Percentiles rank a stretch among this genome's conserved stretches.
Conservation (phyloP, 2,888 invertebrate genomes). For the Chorisops tibialis region DNA sequence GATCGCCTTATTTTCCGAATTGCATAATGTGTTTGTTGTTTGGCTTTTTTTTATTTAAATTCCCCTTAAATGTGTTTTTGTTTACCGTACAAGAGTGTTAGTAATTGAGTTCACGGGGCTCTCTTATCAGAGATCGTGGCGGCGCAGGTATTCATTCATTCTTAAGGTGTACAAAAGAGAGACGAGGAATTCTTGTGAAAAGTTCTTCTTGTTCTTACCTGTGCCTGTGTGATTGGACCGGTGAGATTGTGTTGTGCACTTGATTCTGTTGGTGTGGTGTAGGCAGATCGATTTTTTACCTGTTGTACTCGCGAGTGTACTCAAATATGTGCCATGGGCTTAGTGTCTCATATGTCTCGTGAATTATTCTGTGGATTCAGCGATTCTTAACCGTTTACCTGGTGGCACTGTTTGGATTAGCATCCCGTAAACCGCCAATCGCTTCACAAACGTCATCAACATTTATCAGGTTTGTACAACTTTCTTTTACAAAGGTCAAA, state of each 20-base stretch:
- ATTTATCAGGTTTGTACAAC: too few species aligned
- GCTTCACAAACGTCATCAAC: too few species aligned
- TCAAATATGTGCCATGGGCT: too few species aligned
- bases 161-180: too few species aligned
- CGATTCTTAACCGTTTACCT: constrained; percentile 9
- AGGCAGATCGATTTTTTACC: background rate
- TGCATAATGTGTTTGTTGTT: background rate
- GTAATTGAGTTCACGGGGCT: background rate
- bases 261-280: constrained; percentile 7
- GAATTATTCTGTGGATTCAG: constrained; percentile 7
- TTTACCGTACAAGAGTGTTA: constrained; percentile 13
- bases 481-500: too few species aligned
- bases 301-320: constrained; percentile 1
- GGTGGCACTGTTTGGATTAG: constrained; percentile 13
- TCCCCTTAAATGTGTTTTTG: constrained; percentile 11
- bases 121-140: too few species aligned
- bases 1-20: background rate
- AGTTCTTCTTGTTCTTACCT: constrained; percentile 6
- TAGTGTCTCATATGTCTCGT: too few species aligned
- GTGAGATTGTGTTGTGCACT: background rate
- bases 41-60: background rate
- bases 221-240: background rate
- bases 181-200: background rate
- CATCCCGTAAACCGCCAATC: background rate
- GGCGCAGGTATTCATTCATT: too few species aligned